Conservation (phyloP, 2,888 invertebrate genomes). For the Dynastes tityus region DNA sequence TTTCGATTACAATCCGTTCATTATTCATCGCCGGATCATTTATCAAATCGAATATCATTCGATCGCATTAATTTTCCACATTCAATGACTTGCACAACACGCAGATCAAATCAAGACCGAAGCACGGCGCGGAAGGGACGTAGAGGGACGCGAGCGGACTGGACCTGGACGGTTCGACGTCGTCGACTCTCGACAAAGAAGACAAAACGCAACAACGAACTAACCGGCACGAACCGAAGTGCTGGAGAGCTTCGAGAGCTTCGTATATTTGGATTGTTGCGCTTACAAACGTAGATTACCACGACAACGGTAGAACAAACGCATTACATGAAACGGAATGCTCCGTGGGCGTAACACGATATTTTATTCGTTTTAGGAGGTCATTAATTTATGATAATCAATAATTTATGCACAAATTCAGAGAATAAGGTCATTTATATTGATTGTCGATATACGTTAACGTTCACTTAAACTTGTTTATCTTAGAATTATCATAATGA, state of each 20-base stretch:
- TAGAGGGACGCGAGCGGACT: neutral
- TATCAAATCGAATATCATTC: constrained; percentile 31
- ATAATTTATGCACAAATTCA: constrained; percentile 45
- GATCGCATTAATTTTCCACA: constrained; percentile 27
- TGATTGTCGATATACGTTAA: constrained; percentile 31
- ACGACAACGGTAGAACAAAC: constrained; percentile 30
- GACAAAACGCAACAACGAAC: too few relatives aligned
- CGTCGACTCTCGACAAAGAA: too few relatives aligned
- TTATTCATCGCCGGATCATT: constrained; percentile 22
- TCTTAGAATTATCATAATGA: constrained; percentile 47
- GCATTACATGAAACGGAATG: constrained; percentile 37
- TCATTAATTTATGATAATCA: constrained; percentile 47
- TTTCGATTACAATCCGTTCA: constrained; percentile 30
- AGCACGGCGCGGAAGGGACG: neutral
- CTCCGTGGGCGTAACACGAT: constrained; percentile 41
- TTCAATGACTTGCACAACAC: constrained; percentile 19
- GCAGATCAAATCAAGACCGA: neutral
- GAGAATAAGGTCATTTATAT: constrained; percentile 47
- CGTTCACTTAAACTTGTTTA: constrained; percentile 42
- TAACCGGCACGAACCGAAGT: too few relatives aligned
- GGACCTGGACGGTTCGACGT: too few relatives aligned
- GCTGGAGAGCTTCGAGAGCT: too few relatives aligned
- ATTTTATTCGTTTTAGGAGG: constrained; percentile 43
- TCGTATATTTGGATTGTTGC: neutral
- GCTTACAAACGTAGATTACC: constrained; percentile 23